Evolutionary conservation across 1,140 invertebrate species (phyloP), one percentile per base, ranked within the genome.

Genomic region (Octopus bimaculoides): DNA sequence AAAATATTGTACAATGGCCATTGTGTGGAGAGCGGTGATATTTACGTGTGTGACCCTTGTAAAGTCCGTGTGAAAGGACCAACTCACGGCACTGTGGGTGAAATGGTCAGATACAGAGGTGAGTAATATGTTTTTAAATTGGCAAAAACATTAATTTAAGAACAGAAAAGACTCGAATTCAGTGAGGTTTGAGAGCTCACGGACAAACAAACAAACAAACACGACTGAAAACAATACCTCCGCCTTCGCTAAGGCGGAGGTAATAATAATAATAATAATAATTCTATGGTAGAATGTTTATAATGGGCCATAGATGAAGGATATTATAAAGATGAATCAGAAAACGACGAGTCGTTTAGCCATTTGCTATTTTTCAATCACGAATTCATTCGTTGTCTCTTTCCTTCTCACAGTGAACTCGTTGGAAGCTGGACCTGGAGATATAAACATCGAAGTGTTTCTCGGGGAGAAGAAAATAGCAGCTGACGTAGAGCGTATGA

Each of bases 11-110:
- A 85, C 66, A 81, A 86, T 52, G 82, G 82, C 14, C 78, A 80
- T 12, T 78, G 78, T 55, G 81, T 88, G 52, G 86, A 88, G 54
- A 82, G 82, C 4, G 86, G 86, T 81, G 81, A 81, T 7, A 82
- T 88, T 10, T 85, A 86, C 54, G 86, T 88, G 3, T 85, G 85
- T 80, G 87, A 88, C 77, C 87, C 87, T 0, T 86, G 85, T 5
- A 85, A 86, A 75, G 86, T 88, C 75, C 84, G 83, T 52, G 84
- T 88, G 17, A 77, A 78, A 20, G 86, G 83, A 52, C 79, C 86
- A 0, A 82, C 83, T 12, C 83, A 83, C 3, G 85, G 87, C 5
- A 79, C 81, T 53, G 83, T 85, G 5, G 85, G 84, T 20, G 83
- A 83, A 81, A 77, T 66, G 61, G 84, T 84, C n/a, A 81, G 76